Evolutionary conservation across 1,140 invertebrate species (phyloP).

Genomic region (Potamilus streckersoni): DNA sequence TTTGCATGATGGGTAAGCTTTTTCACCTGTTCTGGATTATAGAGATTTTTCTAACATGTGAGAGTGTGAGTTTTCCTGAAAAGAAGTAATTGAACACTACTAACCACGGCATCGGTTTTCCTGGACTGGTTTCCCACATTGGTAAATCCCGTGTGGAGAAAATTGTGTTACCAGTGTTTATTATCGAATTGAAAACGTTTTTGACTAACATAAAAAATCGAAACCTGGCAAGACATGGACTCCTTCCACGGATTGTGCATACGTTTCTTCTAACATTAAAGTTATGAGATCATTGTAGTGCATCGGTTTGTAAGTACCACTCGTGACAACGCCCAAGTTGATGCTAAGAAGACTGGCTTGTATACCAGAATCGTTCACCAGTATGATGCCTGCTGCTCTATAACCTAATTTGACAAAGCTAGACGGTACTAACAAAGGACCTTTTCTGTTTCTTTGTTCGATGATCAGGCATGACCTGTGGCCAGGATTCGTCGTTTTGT

Average conservation of each 20-base stretch:
- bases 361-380: neutral
- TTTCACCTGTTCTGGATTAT: too few species aligned
- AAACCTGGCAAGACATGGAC: neutral
- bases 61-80: too few species aligned
- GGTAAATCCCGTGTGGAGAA: too few species aligned
- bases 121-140: too few species aligned
- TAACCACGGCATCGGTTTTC: neutral
- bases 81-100: neutral
- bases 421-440: neutral
- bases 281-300: constrained; percentile 13
- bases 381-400: neutral
- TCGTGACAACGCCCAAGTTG: constrained; percentile 9
- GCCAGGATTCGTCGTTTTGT: constrained; percentile 36
- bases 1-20: too few species aligned
- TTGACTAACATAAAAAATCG: too few species aligned
- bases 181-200: too few species aligned
- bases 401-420: neutral
- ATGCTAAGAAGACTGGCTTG: neutral
- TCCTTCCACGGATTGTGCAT: constrained; percentile 46
- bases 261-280: constrained; percentile 38
- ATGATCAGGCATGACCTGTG: constrained; percentile 19
- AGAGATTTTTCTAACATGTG: too few species aligned
- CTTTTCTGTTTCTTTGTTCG: constrained; percentile 11
- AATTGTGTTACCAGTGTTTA: too few species aligned
- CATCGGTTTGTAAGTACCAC: neutral